These are phyloP conservation scores for Leucoraja ocellata DNA, from an alignment of 2,797 vertebrate species.

Conservation along the genomic window DNA sequence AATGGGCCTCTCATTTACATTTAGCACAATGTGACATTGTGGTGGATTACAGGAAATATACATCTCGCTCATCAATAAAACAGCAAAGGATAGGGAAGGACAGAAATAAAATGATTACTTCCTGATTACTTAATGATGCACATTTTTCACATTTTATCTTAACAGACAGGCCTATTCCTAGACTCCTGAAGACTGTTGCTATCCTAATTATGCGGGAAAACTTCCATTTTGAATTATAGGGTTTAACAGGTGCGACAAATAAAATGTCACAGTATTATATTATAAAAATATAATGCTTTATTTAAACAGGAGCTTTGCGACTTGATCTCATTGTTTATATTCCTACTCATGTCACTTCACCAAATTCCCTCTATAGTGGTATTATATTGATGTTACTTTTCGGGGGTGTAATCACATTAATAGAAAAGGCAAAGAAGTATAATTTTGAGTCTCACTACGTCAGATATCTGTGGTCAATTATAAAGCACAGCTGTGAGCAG, in stretches of 20 bases:
- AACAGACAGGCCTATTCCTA: slow-evolving; percentile 21
- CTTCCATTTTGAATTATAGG: slow-evolving; percentile 9
- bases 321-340: not conserved
- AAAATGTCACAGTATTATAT: not conserved
- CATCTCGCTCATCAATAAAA: slow-evolving; percentile 21
- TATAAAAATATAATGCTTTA: slow-evolving; percentile 1
- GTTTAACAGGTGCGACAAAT: slow-evolving; percentile 27
- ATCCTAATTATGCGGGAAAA: slow-evolving; percentile 20
- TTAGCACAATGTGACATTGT: not conserved
- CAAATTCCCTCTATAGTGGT: not conserved
- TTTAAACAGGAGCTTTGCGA: not conserved
- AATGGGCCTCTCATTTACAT: slow-evolving; percentile 15
- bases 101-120: slow-evolving; percentile 34
- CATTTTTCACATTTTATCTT: slow-evolving; percentile 32
- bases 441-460: not conserved
- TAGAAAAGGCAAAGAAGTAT: not conserved
- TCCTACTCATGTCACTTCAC: not conserved
- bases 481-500: not conserved
- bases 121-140: slow-evolving; percentile 29
- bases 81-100: slow-evolving; percentile 10
- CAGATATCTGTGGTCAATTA: not conserved
- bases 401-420: not conserved
- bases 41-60: slow-evolving; percentile 8
- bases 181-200: not conserved
- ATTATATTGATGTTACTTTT: not conserved